Conservation (phyloP, 2,113 vertebrate species). For the Clarias magur region DNA sequence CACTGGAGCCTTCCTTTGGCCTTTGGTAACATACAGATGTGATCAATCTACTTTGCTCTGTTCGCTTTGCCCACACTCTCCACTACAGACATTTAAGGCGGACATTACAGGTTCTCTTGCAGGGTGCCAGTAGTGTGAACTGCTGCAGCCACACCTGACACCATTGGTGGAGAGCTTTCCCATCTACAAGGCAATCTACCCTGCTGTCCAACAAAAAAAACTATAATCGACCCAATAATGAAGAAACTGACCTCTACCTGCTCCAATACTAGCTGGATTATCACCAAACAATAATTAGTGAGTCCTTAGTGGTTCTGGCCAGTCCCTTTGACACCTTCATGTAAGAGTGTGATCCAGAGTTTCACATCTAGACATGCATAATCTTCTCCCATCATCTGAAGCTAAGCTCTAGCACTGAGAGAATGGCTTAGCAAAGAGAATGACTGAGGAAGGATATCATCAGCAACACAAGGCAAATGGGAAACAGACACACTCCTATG, state of each 20-base stretch:
- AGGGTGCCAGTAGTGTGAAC: too few species aligned
- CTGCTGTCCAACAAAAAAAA: background rate
- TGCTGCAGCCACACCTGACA: background rate
- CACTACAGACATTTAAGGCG: background rate
- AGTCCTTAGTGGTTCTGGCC: background rate
- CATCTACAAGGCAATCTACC: background rate
- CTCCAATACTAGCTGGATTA: background rate
- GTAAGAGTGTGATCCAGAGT: background rate
- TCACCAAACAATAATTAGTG: background rate
- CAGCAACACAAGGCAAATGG: background rate
- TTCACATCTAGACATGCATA: background rate
- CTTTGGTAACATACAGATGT: background rate
- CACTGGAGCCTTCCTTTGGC: background rate
- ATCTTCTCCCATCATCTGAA: background rate
- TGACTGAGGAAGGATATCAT: background rate
- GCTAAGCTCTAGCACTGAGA: background rate
- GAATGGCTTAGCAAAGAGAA: background rate
- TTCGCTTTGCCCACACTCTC: background rate
- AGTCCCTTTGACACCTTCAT: background rate
- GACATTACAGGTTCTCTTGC: background rate
- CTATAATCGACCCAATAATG: background rate
- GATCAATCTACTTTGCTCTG: background rate
- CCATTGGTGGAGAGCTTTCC: background rate
- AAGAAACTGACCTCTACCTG: background rate
- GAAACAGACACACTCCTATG: background rate